phyloP scores from a whole-genome alignment of 2,888 invertebrate genomes.

The Pandemis cinnamomeana region DNA sequence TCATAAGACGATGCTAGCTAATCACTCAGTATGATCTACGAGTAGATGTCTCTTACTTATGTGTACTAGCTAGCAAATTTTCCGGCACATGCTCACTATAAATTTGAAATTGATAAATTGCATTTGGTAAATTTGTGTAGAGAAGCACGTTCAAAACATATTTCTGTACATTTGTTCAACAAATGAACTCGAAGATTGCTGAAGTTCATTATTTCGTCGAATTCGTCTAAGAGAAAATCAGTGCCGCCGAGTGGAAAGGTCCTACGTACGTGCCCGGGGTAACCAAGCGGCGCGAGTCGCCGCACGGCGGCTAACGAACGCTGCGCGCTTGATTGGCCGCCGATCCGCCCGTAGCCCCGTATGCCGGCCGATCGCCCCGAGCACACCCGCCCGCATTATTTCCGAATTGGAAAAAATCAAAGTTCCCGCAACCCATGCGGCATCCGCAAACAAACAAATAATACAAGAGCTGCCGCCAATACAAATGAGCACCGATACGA shows the following conservation, averaged over 20 bases:
- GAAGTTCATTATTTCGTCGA: slow-evolving; percentile 69
- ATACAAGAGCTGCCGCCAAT: slow-evolving; percentile 78
- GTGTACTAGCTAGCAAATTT: background rate
- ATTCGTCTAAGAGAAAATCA: slow-evolving; percentile 76
- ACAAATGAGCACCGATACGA: slow-evolving; percentile 82
- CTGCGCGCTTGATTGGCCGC: slow-evolving; percentile 73
- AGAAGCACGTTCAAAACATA: slow-evolving; percentile 20
- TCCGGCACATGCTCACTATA: background rate
- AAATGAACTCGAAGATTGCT: slow-evolving; percentile 67
- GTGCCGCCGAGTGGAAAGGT: slow-evolving; percentile 79
- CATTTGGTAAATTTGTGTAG: slow-evolving; percentile 3
- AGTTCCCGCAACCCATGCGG: slow-evolving; percentile 76
- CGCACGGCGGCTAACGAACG: slow-evolving; percentile 69
- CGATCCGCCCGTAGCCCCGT: slow-evolving; percentile 42
- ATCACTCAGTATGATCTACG: slow-evolving; percentile 5
- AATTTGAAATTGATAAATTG: background rate
- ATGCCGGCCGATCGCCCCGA: slow-evolving; percentile 67
- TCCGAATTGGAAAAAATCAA: slow-evolving; percentile 83
- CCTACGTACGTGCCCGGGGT: slow-evolving; percentile 78
- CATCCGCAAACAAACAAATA: slow-evolving; percentile 83
- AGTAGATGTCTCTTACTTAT: background rate
- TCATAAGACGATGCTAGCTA: slow-evolving; percentile 4
- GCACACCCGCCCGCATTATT: slow-evolving; percentile 78
- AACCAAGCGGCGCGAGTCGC: slow-evolving; percentile 71
- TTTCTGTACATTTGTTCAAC: slow-evolving; percentile 57